Evolutionary conservation across 1,140 invertebrate genomes (phyloP), one percentile per base, ranked within the genome.

Genomic region (Xylocopa sonorina): DNA sequence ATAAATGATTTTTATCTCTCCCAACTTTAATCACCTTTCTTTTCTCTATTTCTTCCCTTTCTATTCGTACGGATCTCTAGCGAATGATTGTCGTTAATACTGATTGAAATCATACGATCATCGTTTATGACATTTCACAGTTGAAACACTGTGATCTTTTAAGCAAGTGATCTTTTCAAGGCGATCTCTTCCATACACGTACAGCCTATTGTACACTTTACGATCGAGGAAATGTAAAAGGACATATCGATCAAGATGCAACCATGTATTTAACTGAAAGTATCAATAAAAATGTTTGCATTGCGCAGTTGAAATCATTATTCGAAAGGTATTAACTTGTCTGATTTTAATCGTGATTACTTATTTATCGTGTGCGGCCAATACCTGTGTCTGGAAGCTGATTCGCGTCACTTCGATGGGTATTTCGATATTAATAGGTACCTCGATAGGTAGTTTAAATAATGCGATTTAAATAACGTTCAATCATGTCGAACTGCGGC

Each of bases 1-100:
- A 71, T 77, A 73, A 68, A 81, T 78, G 24, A 55, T 71, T 72
- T 51, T 74, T 58, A n/a, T 55, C 64, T 34, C 34, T 43, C 41
- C 43, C 18, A 43, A 60, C 38, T 48, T 60, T 43, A 55, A 51
- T 34, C 12, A 6, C 24, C 0, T 63, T 24, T 24, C 4, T 27
- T 24, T 6, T 38, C n/a, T 48, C 0, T 32, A 29, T n/a, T 18
- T 48, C 27, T 24, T 7, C 14, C 18, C 27, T 48, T n/a, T n/a
- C 21, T 27, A 43, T 18, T n/a, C 16, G 21, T 51, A 63, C 29
- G 16, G 12, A 66, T 66, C 41, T 38, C 14, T 46, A 29, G 18
- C 18, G 2, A 4, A 27, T 64, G 38, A 38, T 38, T 38, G 9
- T 38, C 38, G 38, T 38, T 38, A 71, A 71, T 29, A 1, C 9